Percentiles rank a stretch among this genome's conserved stretches.
Conservation (phyloP, 30 jellyfish, hydroid and myxozoan species). For the Clytia hemisphaerica region DNA sequence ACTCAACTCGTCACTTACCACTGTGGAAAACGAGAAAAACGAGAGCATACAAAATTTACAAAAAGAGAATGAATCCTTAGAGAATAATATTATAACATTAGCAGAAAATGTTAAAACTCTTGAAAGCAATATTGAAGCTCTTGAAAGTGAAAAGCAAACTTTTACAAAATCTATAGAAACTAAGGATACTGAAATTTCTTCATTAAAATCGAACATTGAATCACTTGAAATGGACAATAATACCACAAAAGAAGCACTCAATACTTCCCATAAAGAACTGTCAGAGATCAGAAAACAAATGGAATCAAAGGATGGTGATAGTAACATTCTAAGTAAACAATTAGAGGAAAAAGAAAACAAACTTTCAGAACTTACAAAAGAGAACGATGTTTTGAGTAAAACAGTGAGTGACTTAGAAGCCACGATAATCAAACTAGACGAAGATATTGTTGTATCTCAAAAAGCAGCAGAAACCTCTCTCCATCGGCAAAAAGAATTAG, state of each 20-base stretch:
- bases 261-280: neutral
- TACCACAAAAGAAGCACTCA: neutral
- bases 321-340: neutral
- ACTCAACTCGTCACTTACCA: too few species aligned
- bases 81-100: too few species aligned
- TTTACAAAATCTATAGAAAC: neutral
- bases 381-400: neutral
- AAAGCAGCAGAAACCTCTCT: neutral
- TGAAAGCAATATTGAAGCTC: neutral
- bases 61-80: too few species aligned
- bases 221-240: neutral
- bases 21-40: too few species aligned
- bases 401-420: slow-evolving; percentile 15
- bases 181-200: neutral
- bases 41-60: too few species aligned
- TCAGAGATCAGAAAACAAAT: neutral
- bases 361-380: slow-evolving; percentile 16
- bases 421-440: slow-evolving; percentile 18
- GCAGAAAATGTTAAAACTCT: too few species aligned
- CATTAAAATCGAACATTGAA: neutral
- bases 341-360: slow-evolving; percentile 7
- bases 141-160: slow-evolving; percentile 5
- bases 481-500: neutral
- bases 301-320: neutral
- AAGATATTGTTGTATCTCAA: slow-evolving; percentile 1